phyloP scores from a whole-genome alignment of 2,797 vertebrate genomes.

The Xerus rutilus region DNA sequence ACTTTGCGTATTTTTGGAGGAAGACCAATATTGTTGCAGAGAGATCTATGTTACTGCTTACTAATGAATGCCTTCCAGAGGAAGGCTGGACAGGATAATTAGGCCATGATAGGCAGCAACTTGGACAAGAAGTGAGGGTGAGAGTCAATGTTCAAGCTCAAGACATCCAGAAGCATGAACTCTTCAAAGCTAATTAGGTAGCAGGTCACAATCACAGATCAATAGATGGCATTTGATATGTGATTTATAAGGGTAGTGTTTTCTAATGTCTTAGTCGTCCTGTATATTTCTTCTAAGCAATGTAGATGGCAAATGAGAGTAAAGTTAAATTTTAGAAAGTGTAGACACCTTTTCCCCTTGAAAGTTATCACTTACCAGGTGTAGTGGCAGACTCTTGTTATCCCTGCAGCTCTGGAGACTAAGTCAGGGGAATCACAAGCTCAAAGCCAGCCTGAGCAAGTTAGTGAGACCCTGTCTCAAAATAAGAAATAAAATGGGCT shows the following conservation, averaged over 20 bases:
- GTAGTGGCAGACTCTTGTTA: no score
- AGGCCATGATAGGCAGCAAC: background rate
- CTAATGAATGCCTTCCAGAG: background rate
- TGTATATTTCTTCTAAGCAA: background rate
- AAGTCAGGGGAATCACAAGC: no score
- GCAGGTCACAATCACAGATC: background rate
- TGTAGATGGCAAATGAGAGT: background rate
- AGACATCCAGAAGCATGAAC: background rate
- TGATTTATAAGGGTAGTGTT: background rate
- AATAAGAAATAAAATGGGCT: no score
- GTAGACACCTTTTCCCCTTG: background rate
- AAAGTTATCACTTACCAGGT: background rate
- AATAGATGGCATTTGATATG: conserved; percentile 14
- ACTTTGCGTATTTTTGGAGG: background rate
- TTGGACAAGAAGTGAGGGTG: background rate
- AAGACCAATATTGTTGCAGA: background rate
- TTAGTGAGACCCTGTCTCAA: no score
- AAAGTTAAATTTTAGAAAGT: background rate
- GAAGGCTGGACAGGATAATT: background rate
- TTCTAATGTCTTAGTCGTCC: background rate
- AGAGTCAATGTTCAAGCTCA: background rate
- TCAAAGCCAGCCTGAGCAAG: no score
- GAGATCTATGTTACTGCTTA: background rate
- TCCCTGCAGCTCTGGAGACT: no score
- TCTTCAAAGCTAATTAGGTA: conserved; percentile 30